Conservation (phyloP, 2,888 invertebrate species). For the Cataglyphis livida region DNA sequence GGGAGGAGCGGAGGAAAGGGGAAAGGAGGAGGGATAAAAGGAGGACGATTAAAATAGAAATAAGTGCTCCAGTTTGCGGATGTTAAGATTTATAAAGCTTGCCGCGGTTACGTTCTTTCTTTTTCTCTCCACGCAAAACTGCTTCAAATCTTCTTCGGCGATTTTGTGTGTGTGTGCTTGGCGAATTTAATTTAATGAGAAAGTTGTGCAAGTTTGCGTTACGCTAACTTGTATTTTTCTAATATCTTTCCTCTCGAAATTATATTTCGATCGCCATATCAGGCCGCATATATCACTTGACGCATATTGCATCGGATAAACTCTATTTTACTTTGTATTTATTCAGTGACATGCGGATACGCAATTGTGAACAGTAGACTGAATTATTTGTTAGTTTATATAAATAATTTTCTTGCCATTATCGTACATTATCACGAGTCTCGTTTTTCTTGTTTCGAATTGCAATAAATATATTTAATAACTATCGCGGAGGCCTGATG, state of each 20-base stretch:
- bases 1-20: background rate
- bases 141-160: conserved; percentile 25
- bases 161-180: background rate
- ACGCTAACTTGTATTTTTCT: background rate
- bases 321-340: background rate
- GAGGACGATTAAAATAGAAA: conserved; percentile 70
- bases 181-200: conserved; percentile 38
- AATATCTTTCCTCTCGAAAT: background rate
- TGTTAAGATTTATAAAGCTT: conserved; percentile 66
- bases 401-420: background rate
- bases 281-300: background rate
- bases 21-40: conserved; percentile 50
- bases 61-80: conserved; percentile 69
- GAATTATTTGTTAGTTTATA: conserved; percentile 1
- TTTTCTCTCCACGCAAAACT: background rate
- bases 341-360: background rate
- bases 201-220: conserved; percentile 14
- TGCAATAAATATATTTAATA: background rate
- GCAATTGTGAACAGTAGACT: background rate
- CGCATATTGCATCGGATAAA: background rate
- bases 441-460: too few species aligned
- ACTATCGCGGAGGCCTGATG: background rate
- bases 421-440: background rate
- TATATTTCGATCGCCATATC: background rate
- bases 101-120: conserved; percentile 39